phyloP scores from a whole-genome alignment of 2,888 invertebrate species.

The Quadroppia sp. region DNA sequence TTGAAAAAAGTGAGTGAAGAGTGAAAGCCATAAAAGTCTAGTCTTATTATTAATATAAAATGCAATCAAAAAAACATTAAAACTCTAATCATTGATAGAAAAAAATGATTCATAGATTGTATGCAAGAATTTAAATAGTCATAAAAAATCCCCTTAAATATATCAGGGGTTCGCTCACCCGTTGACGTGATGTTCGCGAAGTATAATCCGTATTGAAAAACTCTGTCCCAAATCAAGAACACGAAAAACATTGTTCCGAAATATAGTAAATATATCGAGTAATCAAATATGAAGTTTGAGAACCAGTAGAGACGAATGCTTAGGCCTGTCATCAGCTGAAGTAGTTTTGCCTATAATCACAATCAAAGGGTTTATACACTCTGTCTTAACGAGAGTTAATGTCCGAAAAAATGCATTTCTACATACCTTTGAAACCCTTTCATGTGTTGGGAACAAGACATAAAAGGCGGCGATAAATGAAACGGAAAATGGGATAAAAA shows the following conservation, averaged over 20 bases:
- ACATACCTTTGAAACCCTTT: conserved; percentile 41
- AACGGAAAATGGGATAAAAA: conserved; percentile 43
- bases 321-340: conserved; percentile 54
- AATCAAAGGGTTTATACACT: too few species aligned
- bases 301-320: conserved; percentile 54
- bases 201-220: conserved; percentile 37
- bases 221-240: conserved; percentile 39
- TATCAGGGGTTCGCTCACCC: conserved; percentile 43
- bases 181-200: conserved; percentile 39
- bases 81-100: too few species aligned
- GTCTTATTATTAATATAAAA: too few species aligned
- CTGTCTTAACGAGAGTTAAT: too few species aligned
- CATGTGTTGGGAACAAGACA: conserved; percentile 43
- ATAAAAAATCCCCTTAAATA: too few species aligned
- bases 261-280: conserved; percentile 36
- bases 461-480: conserved; percentile 43
- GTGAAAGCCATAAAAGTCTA: too few species aligned
- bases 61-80: too few species aligned
- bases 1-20: too few species aligned
- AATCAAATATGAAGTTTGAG: conserved; percentile 53
- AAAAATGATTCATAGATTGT: too few species aligned
- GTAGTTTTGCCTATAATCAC: conserved; percentile 47
- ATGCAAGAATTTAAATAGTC: too few species aligned
- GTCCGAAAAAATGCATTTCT: background rate
- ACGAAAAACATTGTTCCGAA: conserved; percentile 40